Percentiles rank a stretch among this genome's conserved stretches.
Evolutionary conservation across 1,140 invertebrate genomes (phyloP).

Genomic region (Drosophila triauraria): DNA sequence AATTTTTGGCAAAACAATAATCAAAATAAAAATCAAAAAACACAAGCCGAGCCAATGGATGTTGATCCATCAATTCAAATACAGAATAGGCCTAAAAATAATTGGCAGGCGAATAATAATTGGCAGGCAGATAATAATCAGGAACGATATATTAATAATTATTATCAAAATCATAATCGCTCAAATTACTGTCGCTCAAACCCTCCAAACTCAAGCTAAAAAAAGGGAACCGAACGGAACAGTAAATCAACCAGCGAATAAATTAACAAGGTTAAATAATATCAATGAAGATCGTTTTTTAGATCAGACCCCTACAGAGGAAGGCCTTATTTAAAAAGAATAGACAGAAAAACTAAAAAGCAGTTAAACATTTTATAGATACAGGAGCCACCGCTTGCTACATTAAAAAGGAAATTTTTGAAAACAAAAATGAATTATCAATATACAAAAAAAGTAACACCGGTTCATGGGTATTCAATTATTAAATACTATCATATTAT

Average conservation of each 20-base stretch:
- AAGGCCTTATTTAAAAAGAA: constrained; percentile 1
- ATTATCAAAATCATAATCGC: constrained; percentile 5
- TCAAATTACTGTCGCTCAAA: background rate
- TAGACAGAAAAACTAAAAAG: background rate
- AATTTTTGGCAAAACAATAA: constrained; percentile 6
- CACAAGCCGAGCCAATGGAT: constrained; percentile 9
- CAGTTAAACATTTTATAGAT: no score
- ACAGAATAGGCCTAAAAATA: constrained; percentile 2
- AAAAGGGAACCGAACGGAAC: background rate
- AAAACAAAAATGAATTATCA: background rate
- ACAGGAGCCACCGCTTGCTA: no score
- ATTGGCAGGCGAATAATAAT: background rate
- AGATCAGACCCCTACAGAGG: constrained; percentile 1
- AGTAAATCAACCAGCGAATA: constrained; percentile 3
- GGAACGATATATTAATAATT: constrained; percentile 9
- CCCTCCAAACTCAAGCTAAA: background rate
- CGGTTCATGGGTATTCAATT: constrained; percentile 1
- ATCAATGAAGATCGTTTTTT: constrained; percentile 8
- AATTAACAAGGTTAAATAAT: constrained; percentile 4
- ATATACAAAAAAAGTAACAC: background rate
- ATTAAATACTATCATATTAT: background rate
- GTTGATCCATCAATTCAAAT: constrained; percentile 1
- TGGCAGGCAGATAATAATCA: constrained; percentile 6
- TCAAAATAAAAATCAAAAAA: constrained; percentile 4
- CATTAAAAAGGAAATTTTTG: no score